A percentile compares a stretch with the other conserved stretches of the same genome.
phyloP scores from a whole-genome alignment of 2,797 vertebrate species.

The Setipinna tenuifilis region DNA sequence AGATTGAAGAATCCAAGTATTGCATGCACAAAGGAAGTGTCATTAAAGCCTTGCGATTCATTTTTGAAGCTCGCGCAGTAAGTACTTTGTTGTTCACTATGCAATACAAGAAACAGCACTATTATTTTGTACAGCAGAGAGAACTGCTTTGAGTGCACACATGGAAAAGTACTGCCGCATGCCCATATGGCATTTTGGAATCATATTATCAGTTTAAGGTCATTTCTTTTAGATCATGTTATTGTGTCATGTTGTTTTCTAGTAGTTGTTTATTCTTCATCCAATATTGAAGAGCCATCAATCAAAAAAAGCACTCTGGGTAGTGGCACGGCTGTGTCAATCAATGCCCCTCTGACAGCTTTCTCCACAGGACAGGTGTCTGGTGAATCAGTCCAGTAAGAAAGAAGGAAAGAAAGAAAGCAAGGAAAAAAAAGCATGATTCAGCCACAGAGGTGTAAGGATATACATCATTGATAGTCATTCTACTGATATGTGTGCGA shows the following conservation, averaged over 20 bases:
- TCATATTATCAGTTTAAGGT: not conserved
- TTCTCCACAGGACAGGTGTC: constrained; percentile 69
- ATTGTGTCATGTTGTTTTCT: constrained; percentile 32
- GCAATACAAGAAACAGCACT: not conserved
- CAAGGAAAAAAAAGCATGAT: constrained; percentile 65
- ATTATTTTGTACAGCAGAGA: not conserved
- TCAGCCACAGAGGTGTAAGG: constrained; percentile 59
- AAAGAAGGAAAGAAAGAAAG: constrained; percentile 3
- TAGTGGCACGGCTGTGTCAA: constrained; percentile 53
- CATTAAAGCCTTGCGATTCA: not conserved
- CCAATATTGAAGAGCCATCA: constrained; percentile 63
- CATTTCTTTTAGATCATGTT: constrained; percentile 3
- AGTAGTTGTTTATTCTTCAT: constrained; percentile 28
- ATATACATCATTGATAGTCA: constrained; percentile 72
- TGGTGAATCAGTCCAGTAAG: not conserved
- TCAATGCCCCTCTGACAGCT: constrained; percentile 76
- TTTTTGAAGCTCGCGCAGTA: not conserved
- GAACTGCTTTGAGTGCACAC: not conserved
- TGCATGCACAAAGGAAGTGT: not conserved
- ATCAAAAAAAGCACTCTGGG: constrained; percentile 68
- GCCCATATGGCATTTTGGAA: not conserved
- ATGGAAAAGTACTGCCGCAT: not conserved
- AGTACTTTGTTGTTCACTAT: not conserved
- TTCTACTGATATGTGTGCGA: constrained; percentile 50
- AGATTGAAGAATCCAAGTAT: not conserved